Evolutionary conservation across 2,888 invertebrate species (phyloP).

Genomic region (Xanthia icteritia): DNA sequence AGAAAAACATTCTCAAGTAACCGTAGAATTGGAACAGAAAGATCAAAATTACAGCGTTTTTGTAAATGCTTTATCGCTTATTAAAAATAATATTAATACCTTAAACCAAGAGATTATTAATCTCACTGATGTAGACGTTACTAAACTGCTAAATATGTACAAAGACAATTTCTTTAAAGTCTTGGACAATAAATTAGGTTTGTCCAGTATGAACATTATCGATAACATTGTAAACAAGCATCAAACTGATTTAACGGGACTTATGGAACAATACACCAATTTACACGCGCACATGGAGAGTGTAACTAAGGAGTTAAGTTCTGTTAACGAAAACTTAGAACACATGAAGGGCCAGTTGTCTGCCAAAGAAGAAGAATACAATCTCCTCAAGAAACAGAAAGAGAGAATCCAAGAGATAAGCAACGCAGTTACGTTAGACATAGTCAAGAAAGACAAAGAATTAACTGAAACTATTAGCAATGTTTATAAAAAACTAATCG

Average conservation of each 20-base stretch:
- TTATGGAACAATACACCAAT: slow-evolving; percentile 70
- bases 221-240: slow-evolving; percentile 72
- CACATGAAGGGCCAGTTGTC: slow-evolving; percentile 75
- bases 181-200: slow-evolving; percentile 78
- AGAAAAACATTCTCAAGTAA: slow-evolving; percentile 69
- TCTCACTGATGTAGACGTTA: slow-evolving; percentile 56
- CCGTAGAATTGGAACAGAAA: slow-evolving; percentile 73
- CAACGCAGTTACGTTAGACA: slow-evolving; percentile 82
- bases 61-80: slow-evolving; percentile 67
- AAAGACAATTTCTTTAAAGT: slow-evolving; percentile 77
- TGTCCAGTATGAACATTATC: slow-evolving; percentile 73
- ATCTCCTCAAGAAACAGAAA: slow-evolving; percentile 78
- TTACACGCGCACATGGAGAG: slow-evolving; percentile 72
- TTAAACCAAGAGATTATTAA: slow-evolving; percentile 66
- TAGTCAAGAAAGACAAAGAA: slow-evolving; percentile 79
- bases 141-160: slow-evolving; percentile 68
- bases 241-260: slow-evolving; percentile 69
- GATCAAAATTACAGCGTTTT: slow-evolving; percentile 69
- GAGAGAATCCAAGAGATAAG: slow-evolving; percentile 81
- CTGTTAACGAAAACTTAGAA: slow-evolving; percentile 74
- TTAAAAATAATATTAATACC: slow-evolving; percentile 72
- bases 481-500: slow-evolving; percentile 73
- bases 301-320: slow-evolving; percentile 72
- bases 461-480: slow-evolving; percentile 73
- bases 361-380: slow-evolving; percentile 80